Conservation (phyloP, 2,113 vertebrate genomes). For the Neolamprologus hecqui region DNA sequence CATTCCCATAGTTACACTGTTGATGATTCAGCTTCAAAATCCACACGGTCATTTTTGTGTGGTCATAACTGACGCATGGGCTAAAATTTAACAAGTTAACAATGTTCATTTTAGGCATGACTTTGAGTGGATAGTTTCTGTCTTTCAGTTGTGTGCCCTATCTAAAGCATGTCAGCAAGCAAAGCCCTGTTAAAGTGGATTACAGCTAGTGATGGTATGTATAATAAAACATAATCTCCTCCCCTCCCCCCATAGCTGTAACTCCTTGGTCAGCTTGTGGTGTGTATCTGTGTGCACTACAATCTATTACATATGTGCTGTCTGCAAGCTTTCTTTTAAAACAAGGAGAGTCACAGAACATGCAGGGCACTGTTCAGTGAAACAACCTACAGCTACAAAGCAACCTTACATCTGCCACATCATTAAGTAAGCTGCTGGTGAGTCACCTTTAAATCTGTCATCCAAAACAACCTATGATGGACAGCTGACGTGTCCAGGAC, state of each 20-base stretch:
- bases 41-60: not conserved
- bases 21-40: not conserved
- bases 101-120: not conserved
- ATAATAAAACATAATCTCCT: constrained; percentile 44
- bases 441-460: not conserved
- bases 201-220: constrained; percentile 13
- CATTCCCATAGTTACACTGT: not conserved
- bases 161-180: constrained; percentile 9
- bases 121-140: not conserved
- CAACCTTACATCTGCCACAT: not conserved
- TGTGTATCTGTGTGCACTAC: not conserved
- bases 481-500: not conserved
- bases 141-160: not conserved
- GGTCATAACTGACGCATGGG: not conserved
- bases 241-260: not conserved
- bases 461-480: not conserved
- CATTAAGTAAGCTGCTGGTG: not conserved
- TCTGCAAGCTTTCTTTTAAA: not conserved
- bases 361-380: not conserved
- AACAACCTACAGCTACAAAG: not conserved
- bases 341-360: not conserved
- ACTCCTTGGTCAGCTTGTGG: constrained; percentile 21
- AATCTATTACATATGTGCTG: not conserved
- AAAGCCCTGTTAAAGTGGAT: constrained; percentile 37
- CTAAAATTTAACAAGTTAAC: not conserved